A percentile compares a stretch with the other conserved stretches of the same genome.
These are phyloP conservation scores for Euzophera pinguis DNA, from an alignment of 2,888 invertebrate genomes.

Conservation along the genomic window DNA sequence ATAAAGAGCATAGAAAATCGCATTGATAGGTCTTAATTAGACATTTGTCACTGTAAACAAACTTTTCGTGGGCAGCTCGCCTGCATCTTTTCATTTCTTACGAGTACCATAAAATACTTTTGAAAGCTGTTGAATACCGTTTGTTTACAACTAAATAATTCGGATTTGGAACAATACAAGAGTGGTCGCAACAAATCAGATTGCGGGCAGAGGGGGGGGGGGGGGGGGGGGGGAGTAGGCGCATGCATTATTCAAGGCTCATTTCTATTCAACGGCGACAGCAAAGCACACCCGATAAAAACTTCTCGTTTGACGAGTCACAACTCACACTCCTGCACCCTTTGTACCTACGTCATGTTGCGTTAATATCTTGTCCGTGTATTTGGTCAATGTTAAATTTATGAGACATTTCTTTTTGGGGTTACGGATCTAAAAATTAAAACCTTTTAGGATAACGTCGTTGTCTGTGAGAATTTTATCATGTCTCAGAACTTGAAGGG, in stretches of 20 bases:
- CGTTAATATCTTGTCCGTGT: slow-evolving; percentile 31
- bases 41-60: no score
- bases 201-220: slow-evolving; percentile 41
- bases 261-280: slow-evolving; percentile 77
- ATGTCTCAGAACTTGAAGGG: no score
- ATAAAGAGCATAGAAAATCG: no score
- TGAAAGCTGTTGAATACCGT: neutral
- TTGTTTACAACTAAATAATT: slow-evolving; percentile 20
- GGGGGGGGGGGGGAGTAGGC: slow-evolving; percentile 44
- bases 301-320: slow-evolving; percentile 77
- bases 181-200: slow-evolving; percentile 57
- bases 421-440: slow-evolving; percentile 21
- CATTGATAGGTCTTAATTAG: no score
- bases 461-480: no score
- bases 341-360: slow-evolving; percentile 71
- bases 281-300: slow-evolving; percentile 67
- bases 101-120: no score
- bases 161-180: slow-evolving; percentile 28
- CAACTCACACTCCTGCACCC: slow-evolving; percentile 75
- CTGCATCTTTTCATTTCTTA: no score
- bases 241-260: slow-evolving; percentile 76
- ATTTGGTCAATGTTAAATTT: slow-evolving; percentile 10
- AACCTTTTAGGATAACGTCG: neutral
- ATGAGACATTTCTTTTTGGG: slow-evolving; percentile 28
- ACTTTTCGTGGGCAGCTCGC: no score